Evolutionary conservation across 1,140 invertebrate species (phyloP).

Genomic region (Drosophila albomicans): DNA sequence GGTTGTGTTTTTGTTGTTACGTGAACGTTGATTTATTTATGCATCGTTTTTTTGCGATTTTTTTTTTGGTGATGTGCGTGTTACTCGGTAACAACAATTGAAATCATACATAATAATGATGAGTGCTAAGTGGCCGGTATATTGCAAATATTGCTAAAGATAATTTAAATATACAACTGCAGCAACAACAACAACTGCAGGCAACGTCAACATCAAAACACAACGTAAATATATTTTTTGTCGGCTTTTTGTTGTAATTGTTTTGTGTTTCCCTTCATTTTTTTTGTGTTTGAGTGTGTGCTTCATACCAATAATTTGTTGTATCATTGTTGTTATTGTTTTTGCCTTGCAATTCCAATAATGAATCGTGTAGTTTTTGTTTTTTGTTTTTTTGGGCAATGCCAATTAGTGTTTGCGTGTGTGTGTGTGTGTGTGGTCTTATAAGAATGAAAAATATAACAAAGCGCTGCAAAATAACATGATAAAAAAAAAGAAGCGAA

Average conservation of each 20-base stretch:
- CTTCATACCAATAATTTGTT: not conserved
- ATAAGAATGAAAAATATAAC: slow-evolving; percentile 60
- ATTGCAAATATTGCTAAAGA: slow-evolving; percentile 45
- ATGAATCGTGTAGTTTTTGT: slow-evolving; percentile 40
- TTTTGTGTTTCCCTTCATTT: slow-evolving; percentile 31
- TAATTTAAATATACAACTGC: slow-evolving; percentile 31
- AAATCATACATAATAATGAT: slow-evolving; percentile 14
- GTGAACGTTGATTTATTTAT: slow-evolving; percentile 63
- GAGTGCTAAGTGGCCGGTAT: slow-evolving; percentile 27
- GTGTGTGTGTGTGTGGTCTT: slow-evolving; percentile 43
- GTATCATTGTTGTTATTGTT: slow-evolving; percentile 10
- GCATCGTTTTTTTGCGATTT: slow-evolving; percentile 61
- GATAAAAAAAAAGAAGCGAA: slow-evolving; percentile 44
- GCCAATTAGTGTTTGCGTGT: slow-evolving; percentile 66
- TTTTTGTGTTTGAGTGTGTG: slow-evolving; percentile 3
- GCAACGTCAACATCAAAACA: slow-evolving; percentile 38
- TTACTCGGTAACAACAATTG: slow-evolving; percentile 30
- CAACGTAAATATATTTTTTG: slow-evolving; percentile 51
- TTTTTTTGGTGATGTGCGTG: slow-evolving; percentile 59
- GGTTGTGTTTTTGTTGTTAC: slow-evolving; percentile 73
- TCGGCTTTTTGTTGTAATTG: slow-evolving; percentile 35
- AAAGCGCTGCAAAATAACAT: slow-evolving; percentile 71
- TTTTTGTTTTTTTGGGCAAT: slow-evolving; percentile 43
- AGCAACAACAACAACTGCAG: slow-evolving; percentile 16
- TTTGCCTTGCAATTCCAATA: slow-evolving; percentile 14